Conservation (phyloP, 1,140 invertebrate species). For the Leptinotarsa texana region DNA sequence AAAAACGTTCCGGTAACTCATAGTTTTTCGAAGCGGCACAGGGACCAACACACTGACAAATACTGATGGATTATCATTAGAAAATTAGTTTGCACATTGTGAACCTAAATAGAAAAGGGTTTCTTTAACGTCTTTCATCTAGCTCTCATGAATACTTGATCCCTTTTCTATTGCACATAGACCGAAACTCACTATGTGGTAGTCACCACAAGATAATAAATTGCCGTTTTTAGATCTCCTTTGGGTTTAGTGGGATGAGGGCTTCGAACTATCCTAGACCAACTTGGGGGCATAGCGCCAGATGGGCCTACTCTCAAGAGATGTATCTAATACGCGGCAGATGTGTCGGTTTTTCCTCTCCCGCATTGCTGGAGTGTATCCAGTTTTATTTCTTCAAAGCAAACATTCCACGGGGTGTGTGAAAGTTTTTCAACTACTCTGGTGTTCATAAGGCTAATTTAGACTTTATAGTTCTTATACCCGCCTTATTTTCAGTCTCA, state of each 20-base stretch:
- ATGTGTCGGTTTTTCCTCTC: background rate
- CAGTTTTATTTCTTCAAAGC: background rate
- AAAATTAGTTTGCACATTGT: too few relatives aligned
- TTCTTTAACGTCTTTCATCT: background rate
- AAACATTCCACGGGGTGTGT: background rate
- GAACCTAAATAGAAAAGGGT: too few relatives aligned
- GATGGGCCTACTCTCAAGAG: constrained; percentile 21
- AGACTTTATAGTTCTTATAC: too few relatives aligned
- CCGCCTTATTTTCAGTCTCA: too few relatives aligned
- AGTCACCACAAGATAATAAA: constrained; percentile 21
- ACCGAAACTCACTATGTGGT: constrained; percentile 13
- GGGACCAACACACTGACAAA: too few relatives aligned
- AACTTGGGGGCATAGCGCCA: constrained; percentile 19
- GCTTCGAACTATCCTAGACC: constrained; percentile 19
- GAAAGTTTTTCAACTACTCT: too few relatives aligned
- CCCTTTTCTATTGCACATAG: constrained; percentile 12
- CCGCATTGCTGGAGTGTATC: background rate
- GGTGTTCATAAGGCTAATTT: too few relatives aligned
- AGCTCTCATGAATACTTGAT: constrained; percentile 7
- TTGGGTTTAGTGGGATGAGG: constrained; percentile 26
- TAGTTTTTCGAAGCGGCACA: too few relatives aligned
- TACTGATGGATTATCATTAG: too few relatives aligned
- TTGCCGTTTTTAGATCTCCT: constrained; percentile 25
- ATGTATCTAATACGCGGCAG: constrained; percentile 16
- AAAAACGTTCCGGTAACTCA: too few relatives aligned